phyloP scores from a whole-genome alignment of 1,140 invertebrate species.

The Metaphire vulgaris region DNA sequence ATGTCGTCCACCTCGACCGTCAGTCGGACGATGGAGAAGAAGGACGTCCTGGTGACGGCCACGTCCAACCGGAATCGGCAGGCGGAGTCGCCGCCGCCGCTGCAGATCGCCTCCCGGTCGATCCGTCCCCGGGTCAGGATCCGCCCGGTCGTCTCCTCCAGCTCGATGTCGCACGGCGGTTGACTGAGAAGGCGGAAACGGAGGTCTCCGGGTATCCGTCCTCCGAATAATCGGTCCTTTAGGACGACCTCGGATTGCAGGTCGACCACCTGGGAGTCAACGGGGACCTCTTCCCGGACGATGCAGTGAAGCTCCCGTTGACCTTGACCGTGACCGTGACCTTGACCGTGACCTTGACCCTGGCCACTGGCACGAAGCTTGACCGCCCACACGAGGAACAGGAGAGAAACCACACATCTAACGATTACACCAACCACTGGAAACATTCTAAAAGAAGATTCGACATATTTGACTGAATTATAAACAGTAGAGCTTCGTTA shows the following conservation, averaged over 20 bases:
- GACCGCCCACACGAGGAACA: no score
- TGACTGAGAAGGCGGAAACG: conserved; percentile 1
- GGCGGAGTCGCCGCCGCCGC: no score
- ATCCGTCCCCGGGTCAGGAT: neutral
- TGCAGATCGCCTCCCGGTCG: conserved; percentile 12
- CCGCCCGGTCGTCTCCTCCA: conserved; percentile 12
- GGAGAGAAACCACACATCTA: no score
- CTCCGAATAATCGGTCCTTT: no score
- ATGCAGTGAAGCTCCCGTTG: neutral
- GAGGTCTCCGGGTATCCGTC: neutral
- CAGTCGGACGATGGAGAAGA: conserved; percentile 12
- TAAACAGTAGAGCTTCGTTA: no score
- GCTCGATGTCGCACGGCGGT: neutral
- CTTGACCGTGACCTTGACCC: no score
- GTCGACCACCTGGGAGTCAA: conserved; percentile 7
- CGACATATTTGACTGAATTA: no score
- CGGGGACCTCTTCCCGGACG: neutral
- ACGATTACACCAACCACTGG: no score
- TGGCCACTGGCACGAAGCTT: no score
- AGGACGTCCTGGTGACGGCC: neutral
- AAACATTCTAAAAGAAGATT: no score
- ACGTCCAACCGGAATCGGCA: conserved; percentile 12
- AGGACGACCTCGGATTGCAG: neutral
- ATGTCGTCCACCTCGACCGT: conserved; percentile 9
- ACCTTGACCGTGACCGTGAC: conserved; percentile 1